phyloP scores from a whole-genome alignment of 2,113 vertebrate genomes.

The Ailuropoda melanoleuca region DNA sequence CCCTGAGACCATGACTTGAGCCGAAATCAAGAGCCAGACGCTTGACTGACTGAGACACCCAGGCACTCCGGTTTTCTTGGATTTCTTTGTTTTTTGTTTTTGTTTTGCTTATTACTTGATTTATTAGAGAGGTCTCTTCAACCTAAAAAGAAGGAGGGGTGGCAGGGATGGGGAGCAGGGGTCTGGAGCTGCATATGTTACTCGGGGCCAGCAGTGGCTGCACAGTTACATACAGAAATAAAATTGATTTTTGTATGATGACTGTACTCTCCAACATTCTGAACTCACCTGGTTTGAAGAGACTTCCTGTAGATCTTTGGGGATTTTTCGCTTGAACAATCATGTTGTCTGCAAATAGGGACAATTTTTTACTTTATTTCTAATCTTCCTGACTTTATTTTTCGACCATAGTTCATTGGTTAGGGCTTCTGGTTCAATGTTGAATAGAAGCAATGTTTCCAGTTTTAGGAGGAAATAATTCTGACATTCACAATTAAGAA shows the following conservation, averaged over 20 bases:
- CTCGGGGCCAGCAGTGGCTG: conserved; percentile 31
- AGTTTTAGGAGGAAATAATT: background rate
- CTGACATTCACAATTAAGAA: background rate
- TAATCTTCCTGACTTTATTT: background rate
- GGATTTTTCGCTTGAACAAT: background rate
- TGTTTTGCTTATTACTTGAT: conserved; percentile 59
- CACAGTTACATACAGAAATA: background rate
- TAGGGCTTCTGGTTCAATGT: background rate
- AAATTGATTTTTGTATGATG: background rate
- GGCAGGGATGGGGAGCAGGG: background rate
- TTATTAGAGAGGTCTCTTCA: conserved; percentile 73
- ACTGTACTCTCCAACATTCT: background rate
- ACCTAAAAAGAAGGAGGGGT: conserved; percentile 58
- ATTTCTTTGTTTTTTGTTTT: background rate
- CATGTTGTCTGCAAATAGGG: background rate
- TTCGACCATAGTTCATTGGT: background rate
- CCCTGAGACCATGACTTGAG: background rate
- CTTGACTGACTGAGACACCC: background rate
- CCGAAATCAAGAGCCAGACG: background rate
- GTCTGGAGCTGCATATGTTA: conserved; percentile 10
- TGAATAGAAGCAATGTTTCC: background rate
- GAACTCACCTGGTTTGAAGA: background rate
- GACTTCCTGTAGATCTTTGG: background rate
- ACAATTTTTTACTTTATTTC: background rate
- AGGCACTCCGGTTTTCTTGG: background rate